A percentile compares a stretch with the other conserved stretches of the same genome.
Evolutionary conservation across 2,888 invertebrate species (phyloP).

Genomic region (Tiliacea citrago): DNA sequence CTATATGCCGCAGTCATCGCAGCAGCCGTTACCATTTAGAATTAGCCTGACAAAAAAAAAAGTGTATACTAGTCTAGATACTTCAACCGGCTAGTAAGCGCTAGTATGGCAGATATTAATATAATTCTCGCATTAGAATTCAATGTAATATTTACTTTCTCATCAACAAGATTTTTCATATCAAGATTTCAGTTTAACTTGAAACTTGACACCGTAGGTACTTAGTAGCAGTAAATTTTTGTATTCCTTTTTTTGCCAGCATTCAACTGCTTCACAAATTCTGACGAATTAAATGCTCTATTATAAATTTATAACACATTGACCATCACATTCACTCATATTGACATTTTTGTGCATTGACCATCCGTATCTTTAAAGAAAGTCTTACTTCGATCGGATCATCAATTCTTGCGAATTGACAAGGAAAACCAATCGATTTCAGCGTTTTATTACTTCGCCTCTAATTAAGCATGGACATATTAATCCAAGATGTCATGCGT

Average conservation of each 20-base stretch:
- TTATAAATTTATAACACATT: too few species aligned
- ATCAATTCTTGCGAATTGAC: slow-evolving; percentile 17
- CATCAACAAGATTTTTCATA: slow-evolving; percentile 21
- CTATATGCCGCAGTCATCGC: too few species aligned
- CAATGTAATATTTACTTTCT: slow-evolving; percentile 14
- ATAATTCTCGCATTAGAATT: slow-evolving; percentile 24
- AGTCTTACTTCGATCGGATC: slow-evolving; percentile 1
- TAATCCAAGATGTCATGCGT: background rate
- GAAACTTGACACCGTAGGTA: background rate
- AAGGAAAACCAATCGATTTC: slow-evolving; percentile 16
- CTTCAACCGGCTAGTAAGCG: background rate
- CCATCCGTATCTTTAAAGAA: slow-evolving; percentile 8
- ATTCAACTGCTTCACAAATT: background rate
- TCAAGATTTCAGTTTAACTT: slow-evolving; percentile 3
- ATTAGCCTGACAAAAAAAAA: too few species aligned
- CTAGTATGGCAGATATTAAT: background rate
- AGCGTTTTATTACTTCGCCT: slow-evolving; percentile 5
- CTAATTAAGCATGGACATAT: slow-evolving; percentile 7
- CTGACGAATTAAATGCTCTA: background rate
- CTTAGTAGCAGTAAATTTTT: background rate
- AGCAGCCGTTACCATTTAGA: background rate
- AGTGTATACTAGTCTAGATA: background rate
- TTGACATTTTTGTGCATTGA: background rate
- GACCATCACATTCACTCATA: too few species aligned
- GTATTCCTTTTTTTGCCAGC: background rate